Evolutionary conservation across 1,140 invertebrate genomes (phyloP).

Genomic region (Drosophila pseudoobscura): DNA sequence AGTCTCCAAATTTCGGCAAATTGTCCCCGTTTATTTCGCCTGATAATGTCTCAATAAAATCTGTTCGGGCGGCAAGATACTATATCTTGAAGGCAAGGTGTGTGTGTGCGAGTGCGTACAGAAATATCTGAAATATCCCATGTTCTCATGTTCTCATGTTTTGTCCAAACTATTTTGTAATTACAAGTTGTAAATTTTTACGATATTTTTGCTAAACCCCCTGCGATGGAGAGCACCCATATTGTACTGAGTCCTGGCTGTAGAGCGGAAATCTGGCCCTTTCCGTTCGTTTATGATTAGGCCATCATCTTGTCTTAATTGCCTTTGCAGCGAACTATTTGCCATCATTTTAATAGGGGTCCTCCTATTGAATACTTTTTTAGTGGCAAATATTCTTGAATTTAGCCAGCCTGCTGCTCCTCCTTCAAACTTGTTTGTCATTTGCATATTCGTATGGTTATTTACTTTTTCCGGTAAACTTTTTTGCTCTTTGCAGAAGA

Average conservation of each 20-base stretch:
- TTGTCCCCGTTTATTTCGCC: constrained; percentile 75
- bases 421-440: too few species aligned
- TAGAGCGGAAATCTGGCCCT: too few species aligned
- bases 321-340: constrained; percentile 2
- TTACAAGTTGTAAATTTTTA: constrained; percentile 76
- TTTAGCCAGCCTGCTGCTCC: too few species aligned
- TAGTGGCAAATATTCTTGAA: too few species aligned
- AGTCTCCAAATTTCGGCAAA: constrained; percentile 56
- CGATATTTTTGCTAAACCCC: constrained; percentile 6
- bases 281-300: constrained; percentile 50
- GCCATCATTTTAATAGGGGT: background rate
- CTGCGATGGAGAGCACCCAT: background rate
- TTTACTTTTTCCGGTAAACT: constrained; percentile 3
- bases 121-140: constrained; percentile 2
- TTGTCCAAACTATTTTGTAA: constrained; percentile 68
- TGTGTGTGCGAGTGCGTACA: background rate
- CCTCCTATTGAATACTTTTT: too few species aligned
- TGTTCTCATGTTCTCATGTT: constrained; percentile 26
- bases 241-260: constrained; percentile 3
- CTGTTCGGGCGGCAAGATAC: constrained; percentile 44
- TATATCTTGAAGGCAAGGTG: background rate
- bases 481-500: too few species aligned
- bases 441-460: too few species aligned
- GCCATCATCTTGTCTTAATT: constrained; percentile 59
- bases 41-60: constrained; percentile 81